Conservation (phyloP, 1,140 invertebrate species). For the Drosophila grimshawi region DNA sequence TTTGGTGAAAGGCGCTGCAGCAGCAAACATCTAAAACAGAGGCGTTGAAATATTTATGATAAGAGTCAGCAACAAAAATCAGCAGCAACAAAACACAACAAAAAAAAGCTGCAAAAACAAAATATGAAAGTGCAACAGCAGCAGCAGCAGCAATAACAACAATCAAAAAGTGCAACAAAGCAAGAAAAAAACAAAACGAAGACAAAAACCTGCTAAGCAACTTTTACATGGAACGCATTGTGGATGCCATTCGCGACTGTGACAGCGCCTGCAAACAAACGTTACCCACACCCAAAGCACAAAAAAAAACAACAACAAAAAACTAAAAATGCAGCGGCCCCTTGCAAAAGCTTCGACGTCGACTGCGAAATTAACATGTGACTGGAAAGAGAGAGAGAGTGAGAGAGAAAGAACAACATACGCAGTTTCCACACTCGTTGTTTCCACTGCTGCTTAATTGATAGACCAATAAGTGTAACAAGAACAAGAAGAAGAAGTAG, state of each 20-base stretch:
- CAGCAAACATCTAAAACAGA: conserved; percentile 50
- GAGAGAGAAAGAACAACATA: not conserved
- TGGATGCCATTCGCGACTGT: conserved; percentile 56
- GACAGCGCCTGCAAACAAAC: not conserved
- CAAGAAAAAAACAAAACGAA: conserved; percentile 26
- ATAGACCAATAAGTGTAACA: conserved; percentile 33
- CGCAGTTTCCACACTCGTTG: not conserved
- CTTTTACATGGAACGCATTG: conserved; percentile 76
- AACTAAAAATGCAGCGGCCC: conserved; percentile 33
- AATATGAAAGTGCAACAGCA: conserved; percentile 68
- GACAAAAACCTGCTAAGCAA: conserved; percentile 67
- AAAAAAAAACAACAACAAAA: conserved; percentile 16
- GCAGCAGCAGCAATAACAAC: conserved; percentile 25
- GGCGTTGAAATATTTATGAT: conserved; percentile 82
- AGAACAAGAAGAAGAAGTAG: conserved; percentile 4
- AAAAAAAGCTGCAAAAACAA: conserved; percentile 30
- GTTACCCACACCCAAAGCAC: conserved; percentile 26
- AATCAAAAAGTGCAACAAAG: conserved; percentile 18
- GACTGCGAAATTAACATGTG: conserved; percentile 14
- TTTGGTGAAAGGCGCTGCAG: conserved; percentile 67
- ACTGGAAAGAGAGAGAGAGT: not conserved
- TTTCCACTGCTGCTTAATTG: conserved; percentile 47
- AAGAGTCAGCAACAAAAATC: conserved; percentile 45
- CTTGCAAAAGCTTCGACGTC: conserved; percentile 29
- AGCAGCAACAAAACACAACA: conserved; percentile 29